Base-by-base conservation (phyloP, 2,797 vertebrate species). In the Leptodactylus fallax region DNA sequence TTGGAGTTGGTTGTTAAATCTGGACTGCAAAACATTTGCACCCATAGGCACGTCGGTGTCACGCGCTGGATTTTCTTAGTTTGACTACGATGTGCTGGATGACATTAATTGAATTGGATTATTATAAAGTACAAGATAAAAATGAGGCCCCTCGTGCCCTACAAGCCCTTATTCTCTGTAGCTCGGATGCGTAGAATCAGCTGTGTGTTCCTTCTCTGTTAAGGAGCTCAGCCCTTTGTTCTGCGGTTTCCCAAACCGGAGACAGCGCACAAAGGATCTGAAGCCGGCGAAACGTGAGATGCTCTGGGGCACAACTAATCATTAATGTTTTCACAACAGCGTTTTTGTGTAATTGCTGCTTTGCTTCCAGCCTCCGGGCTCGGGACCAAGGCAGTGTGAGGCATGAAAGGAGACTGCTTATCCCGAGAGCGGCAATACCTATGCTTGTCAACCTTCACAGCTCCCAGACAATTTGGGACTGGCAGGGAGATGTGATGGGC, bases 301-400 rank as follows among this genome's bases (percentile, higher is more conserved):
- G 87, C 87, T 88, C 79, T 85, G 83, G 87, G 83, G 78, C 60
- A 81, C 87, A 88, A 85, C 87, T 85, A 88, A 88, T 85, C 87
- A 85, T 88, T 88, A 85, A 85, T 88, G 87, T 88, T 88, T 88
- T 82, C 78, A 88, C 87, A 85, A 85, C 83, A 77, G 56, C 17
- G 7, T 67, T 81, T 63, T 81, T 88, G 87, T 85, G 58, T 81
- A 80, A 85, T 65, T 74, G 19, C 47, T 77, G 77, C 83, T 88
- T 53, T 61, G 45, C 79, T 65, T 77, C 78, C 78, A 88, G 79
- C 80, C 77, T 47, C 47, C 79, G 60, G 58, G 83, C 78, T 81
- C 16, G 23, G 69, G 67, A 81, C 56, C 79, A 63, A 85, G 27
- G 58, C 78, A 21, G 21, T 63, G 14, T 25, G 56, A 60, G 71